phyloP scores from a whole-genome alignment of 2,113 vertebrate genomes.

The Megalops atlanticus region DNA sequence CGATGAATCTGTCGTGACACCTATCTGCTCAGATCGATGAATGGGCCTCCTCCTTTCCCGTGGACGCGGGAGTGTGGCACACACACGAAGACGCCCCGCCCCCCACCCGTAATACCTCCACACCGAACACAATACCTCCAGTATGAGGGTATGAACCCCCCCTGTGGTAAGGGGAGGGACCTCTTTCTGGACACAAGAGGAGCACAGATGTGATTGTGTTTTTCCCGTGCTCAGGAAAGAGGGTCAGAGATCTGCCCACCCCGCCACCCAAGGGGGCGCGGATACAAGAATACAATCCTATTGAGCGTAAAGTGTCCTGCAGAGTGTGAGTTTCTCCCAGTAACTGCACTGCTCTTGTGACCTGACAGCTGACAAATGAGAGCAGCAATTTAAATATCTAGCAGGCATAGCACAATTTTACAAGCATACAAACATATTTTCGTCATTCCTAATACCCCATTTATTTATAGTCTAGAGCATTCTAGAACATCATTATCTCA shows the following conservation, averaged over 20 bases:
- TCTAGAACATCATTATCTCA: too few relatives aligned
- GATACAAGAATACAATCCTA: not conserved
- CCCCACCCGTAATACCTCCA: conserved; percentile 11
- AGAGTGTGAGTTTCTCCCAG: not conserved
- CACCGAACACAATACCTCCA: conserved; percentile 8
- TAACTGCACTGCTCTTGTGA: not conserved
- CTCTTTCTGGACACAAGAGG: conserved; percentile 20
- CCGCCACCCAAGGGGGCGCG: not conserved
- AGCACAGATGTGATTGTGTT: not conserved
- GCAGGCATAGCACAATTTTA: too few relatives aligned
- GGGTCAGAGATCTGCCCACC: too few relatives aligned
- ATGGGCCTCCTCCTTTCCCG: not conserved
- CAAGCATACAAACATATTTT: too few relatives aligned
- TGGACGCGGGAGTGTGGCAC: conserved; percentile 2
- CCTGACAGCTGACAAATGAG: not conserved
- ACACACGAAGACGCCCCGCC: not conserved
- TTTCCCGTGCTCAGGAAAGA: not conserved
- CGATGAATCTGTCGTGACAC: not conserved
- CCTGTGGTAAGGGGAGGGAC: conserved; percentile 22
- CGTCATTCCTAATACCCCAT: too few relatives aligned
- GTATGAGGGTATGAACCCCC: conserved; percentile 19
- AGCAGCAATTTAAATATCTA: not conserved
- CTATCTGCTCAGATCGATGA: not conserved
- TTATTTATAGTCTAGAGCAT: too few relatives aligned
- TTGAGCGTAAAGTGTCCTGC: not conserved